These are phyloP conservation scores for Lagopus leucura DNA, from an alignment of 2,113 vertebrate genomes.

Conservation along the genomic window DNA sequence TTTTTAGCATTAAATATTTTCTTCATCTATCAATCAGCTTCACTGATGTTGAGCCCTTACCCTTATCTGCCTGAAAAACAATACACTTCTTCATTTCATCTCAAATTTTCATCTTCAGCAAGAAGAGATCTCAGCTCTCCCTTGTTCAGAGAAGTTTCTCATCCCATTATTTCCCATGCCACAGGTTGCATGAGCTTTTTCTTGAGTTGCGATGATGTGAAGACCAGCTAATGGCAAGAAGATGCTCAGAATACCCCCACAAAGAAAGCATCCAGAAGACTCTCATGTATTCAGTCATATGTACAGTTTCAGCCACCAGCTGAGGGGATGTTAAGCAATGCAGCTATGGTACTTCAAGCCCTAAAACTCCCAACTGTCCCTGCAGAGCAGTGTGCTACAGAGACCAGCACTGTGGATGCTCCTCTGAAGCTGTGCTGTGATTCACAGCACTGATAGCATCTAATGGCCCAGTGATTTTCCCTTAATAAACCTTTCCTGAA, in stretches of 20 bases:
- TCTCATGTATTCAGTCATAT: not conserved
- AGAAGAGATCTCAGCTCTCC: not conserved
- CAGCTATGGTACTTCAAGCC: not conserved
- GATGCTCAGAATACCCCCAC: not conserved
- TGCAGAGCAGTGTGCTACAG: rapidly evolving
- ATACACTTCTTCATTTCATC: not conserved
- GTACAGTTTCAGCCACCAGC: not conserved
- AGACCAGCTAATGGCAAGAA: not conserved
- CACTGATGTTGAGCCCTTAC: not conserved
- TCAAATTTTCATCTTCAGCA: not conserved
- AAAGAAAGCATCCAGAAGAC: not conserved
- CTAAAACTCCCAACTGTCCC: not conserved
- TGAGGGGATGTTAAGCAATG: not conserved
- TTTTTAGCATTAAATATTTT: not conserved
- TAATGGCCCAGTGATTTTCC: conserved; percentile 25
- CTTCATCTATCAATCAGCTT: not conserved
- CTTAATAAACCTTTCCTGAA: conserved; percentile 53
- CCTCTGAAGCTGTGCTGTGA: not conserved
- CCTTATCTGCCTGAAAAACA: not conserved
- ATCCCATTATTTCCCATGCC: not conserved
- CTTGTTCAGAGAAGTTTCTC: not conserved
- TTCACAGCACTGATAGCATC: conserved; percentile 3
- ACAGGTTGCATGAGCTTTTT: not conserved
- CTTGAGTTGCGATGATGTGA: not conserved
- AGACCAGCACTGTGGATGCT: not conserved